A percentile compares a stretch with the other conserved stretches of the same genome.
Conservation (phyloP, 1,140 invertebrate species). For the Aphaenogaster floridana region DNA sequence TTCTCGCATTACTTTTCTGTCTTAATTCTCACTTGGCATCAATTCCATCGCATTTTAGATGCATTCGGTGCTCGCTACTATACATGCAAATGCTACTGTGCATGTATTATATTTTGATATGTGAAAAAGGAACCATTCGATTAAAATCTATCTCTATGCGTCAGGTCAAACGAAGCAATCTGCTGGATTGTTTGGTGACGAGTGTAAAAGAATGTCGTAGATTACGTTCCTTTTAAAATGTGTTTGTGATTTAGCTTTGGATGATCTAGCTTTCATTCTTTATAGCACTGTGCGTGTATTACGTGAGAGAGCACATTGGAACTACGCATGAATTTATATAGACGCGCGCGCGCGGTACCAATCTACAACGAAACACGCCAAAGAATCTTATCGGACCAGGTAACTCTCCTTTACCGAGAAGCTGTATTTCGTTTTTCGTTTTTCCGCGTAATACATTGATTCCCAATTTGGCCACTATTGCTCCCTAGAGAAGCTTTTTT, state of each 20-base stretch:
- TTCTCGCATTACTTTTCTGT: not conserved
- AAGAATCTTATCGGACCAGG: slow-evolving; percentile 39
- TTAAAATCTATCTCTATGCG: slow-evolving; percentile 69
- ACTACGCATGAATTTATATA: slow-evolving; percentile 34
- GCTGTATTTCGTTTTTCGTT: slow-evolving; percentile 42
- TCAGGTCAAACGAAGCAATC: slow-evolving; percentile 64
- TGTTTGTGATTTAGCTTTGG: not conserved
- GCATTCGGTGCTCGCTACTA: slow-evolving; percentile 11
- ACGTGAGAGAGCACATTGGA: slow-evolving; percentile 16
- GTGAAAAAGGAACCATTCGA: slow-evolving; percentile 68
- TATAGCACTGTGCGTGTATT: slow-evolving; percentile 34
- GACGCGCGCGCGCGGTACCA: not conserved
- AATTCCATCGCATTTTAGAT: not conserved
- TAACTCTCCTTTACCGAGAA: slow-evolving; percentile 30
- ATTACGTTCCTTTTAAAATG: slow-evolving; percentile 49
- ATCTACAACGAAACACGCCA: slow-evolving; percentile 38
- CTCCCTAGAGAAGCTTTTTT: slow-evolving; percentile 6
- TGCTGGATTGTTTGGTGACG: not conserved
- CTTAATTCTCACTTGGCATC: not conserved
- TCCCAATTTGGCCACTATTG: slow-evolving; percentile 41
- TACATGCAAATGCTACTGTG: slow-evolving; percentile 18
- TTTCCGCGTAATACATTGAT: slow-evolving; percentile 41
- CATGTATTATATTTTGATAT: slow-evolving; percentile 46
- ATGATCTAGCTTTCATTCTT: slow-evolving; percentile 66
- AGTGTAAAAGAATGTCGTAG: slow-evolving; percentile 57